A percentile compares a stretch with the other conserved stretches of the same genome.
Conservation (phyloP, 1,140 invertebrate species). For the Formica selysi region DNA sequence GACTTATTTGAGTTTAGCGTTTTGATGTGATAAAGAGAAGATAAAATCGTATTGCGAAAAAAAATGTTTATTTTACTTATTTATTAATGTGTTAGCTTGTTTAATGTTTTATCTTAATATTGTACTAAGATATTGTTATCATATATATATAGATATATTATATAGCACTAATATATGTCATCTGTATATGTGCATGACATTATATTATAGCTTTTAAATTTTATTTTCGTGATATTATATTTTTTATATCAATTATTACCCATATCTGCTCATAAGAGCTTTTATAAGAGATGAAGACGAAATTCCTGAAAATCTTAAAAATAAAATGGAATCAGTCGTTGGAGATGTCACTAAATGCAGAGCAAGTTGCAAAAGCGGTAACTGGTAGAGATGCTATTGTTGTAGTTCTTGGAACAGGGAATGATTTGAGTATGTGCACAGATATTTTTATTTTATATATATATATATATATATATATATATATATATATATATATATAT, state of each 20-base stretch:
- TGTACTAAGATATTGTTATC: no score
- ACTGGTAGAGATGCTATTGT: constrained; percentile 91
- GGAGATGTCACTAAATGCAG: constrained; percentile 91
- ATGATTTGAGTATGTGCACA: constrained; percentile 87
- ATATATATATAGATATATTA: no score
- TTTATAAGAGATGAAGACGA: constrained; percentile 91
- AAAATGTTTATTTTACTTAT: no score
- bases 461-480: no score
- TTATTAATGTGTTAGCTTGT: no score
- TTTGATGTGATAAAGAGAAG: background rate
- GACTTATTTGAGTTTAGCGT: background rate
- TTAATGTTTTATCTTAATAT: no score
- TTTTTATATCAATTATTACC: constrained; percentile 23
- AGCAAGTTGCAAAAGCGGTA: constrained; percentile 90
- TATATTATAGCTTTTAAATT: background rate
- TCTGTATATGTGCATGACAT: no score
- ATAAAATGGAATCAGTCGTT: constrained; percentile 90
- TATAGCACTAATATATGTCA: no score
- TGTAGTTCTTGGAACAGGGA: constrained; percentile 92
- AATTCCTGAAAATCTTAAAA: constrained; percentile 89
- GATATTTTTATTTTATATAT: constrained; percentile 37
- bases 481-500: no score
- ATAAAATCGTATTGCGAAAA: background rate
- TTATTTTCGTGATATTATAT: constrained; percentile 8
- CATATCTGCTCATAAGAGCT: constrained; percentile 89